These are phyloP conservation scores for Nycticebus coucang DNA, from an alignment of 2,113 vertebrate species.

Conservation along the genomic window DNA sequence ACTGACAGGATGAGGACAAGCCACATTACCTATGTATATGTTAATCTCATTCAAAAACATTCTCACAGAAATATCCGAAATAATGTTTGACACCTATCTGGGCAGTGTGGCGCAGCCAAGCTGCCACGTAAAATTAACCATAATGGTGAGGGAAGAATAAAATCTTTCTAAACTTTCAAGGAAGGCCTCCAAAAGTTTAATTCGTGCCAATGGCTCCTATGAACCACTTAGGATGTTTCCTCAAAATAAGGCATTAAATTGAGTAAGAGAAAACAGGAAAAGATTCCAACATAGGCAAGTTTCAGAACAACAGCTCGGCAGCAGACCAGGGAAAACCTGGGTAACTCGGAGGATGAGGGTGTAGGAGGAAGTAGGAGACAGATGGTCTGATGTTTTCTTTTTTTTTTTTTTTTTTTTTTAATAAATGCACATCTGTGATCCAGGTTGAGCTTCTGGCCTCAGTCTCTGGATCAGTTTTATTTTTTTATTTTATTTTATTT, in stretches of 20 bases:
- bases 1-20: background rate
- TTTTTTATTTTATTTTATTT: too few species aligned
- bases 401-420: too few species aligned
- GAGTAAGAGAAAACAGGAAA: background rate
- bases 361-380: background rate
- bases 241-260: background rate
- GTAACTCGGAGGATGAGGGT: background rate
- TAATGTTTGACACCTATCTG: background rate
- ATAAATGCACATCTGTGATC: too few species aligned
- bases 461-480: too few species aligned
- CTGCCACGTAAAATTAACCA: background rate
- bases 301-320: background rate
- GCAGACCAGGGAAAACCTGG: background rate
- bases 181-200: background rate
- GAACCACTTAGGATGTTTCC: slow-evolving; percentile 1
- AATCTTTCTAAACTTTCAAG: background rate
- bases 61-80: background rate
- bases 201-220: background rate
- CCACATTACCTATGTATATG: background rate
- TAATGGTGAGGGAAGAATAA: background rate
- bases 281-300: background rate
- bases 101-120: background rate
- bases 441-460: too few species aligned
- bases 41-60: background rate
- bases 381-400: background rate